phyloP scores from a whole-genome alignment of 2,888 invertebrate species.

The Thymelicus lineola region DNA sequence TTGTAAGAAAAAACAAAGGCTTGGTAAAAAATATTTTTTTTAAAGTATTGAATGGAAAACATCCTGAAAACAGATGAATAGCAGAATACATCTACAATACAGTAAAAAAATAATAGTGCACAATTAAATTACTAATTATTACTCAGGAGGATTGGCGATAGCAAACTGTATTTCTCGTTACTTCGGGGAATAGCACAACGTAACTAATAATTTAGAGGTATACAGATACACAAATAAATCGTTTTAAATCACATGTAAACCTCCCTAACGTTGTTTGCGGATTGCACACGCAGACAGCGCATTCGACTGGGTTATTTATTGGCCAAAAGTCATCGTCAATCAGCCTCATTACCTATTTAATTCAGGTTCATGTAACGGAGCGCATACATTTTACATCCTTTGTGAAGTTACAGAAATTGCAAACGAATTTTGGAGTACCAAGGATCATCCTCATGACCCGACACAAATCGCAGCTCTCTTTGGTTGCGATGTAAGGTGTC shows the following conservation, averaged over 20 bases:
- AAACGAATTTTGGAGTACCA: no score
- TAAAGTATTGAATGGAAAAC: no score
- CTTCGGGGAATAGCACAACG: neutral
- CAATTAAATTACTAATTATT: neutral
- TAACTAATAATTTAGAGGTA: slow-evolving; percentile 3
- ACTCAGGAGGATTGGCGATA: neutral
- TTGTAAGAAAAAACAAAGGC: no score
- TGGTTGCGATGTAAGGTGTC: no score
- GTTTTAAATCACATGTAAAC: slow-evolving; percentile 27
- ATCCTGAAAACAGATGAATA: no score
- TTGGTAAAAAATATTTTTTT: no score
- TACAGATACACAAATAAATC: slow-evolving; percentile 41
- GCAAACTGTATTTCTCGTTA: neutral
- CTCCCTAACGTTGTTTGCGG: slow-evolving; percentile 3
- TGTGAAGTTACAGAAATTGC: no score
- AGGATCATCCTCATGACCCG: no score
- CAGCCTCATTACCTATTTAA: slow-evolving; percentile 62
- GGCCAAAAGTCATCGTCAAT: slow-evolving; percentile 46
- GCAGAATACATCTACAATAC: no score
- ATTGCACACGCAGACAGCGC: slow-evolving; percentile 15
- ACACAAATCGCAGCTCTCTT: no score
- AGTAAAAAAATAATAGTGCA: no score
- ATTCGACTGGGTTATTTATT: slow-evolving; percentile 6
- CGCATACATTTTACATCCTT: slow-evolving; percentile 9
- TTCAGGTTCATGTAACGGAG: slow-evolving; percentile 49